Evolutionary conservation across 2,888 invertebrate species (phyloP).

Genomic region (Phragmatobia fuliginosa): DNA sequence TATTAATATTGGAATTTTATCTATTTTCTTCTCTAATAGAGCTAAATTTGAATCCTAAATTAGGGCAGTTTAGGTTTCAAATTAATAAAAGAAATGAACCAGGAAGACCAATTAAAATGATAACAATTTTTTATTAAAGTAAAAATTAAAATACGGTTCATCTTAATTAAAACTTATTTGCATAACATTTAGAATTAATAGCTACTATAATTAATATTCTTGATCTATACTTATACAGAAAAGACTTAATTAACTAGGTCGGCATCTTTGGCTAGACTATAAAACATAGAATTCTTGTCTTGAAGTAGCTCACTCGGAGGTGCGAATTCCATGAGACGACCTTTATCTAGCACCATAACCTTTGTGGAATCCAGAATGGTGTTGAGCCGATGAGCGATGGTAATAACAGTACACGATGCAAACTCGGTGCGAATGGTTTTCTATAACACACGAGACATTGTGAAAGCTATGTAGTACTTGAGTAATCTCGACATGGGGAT

Average conservation of each 20-base stretch:
- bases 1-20: too few relatives aligned
- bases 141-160: neutral
- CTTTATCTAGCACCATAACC: constrained; percentile 93
- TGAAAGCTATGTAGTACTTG: neutral
- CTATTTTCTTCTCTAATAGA: too few relatives aligned
- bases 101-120: neutral
- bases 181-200: neutral
- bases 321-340: constrained; percentile 92
- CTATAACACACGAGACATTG: constrained; percentile 68
- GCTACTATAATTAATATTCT: neutral
- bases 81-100: neutral
- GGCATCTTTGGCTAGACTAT: constrained; percentile 95
- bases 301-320: constrained; percentile 89
- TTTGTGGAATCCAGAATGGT: constrained; percentile 96
- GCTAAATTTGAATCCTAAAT: too few relatives aligned
- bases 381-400: constrained; percentile 97
- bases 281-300: constrained; percentile 84
- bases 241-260: constrained; percentile 86
- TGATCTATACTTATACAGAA: neutral
- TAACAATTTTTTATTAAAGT: neutral
- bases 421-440: constrained; percentile 96
- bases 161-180: neutral
- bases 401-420: constrained; percentile 94
- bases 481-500: too few relatives aligned
- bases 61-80: too few relatives aligned